Evolutionary conservation across 2,113 vertebrate genomes (phyloP).

Genomic region (Lutjanus erythropterus): DNA sequence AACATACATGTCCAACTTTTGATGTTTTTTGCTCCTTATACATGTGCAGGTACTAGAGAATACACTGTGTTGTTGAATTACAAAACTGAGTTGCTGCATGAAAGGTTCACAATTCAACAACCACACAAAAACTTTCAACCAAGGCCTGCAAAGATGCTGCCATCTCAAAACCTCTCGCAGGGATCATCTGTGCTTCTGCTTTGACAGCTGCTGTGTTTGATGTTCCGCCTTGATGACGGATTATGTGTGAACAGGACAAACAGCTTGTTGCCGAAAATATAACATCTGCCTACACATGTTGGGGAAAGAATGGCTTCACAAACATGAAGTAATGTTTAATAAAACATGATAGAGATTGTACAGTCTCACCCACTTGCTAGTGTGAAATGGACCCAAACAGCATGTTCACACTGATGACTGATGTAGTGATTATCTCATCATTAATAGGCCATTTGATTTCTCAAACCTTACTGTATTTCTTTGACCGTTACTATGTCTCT

Average conservation of each 20-base stretch:
- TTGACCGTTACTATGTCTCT: not conserved
- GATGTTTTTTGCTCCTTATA: not conserved
- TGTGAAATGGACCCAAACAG: not conserved
- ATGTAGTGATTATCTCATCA: slow-evolving; percentile 20
- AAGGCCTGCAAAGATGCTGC: too few relatives aligned
- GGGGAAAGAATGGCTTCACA: slow-evolving; percentile 14
- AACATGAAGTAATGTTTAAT: slow-evolving; percentile 14
- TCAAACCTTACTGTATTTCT: slow-evolving; percentile 9
- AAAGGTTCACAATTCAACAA: too few relatives aligned
- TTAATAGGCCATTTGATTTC: slow-evolving; percentile 11
- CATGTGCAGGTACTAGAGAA: not conserved
- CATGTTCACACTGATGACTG: slow-evolving; percentile 11
- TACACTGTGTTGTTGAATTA: too few relatives aligned
- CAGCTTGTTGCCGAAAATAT: slow-evolving; percentile 12
- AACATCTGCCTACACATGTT: slow-evolving; percentile 28
- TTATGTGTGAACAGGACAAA: slow-evolving; percentile 46
- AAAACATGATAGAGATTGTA: slow-evolving; percentile 11
- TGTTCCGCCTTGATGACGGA: slow-evolving; percentile 20
- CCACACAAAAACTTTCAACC: too few relatives aligned
- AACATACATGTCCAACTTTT: not conserved
- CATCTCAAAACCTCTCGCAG: too few relatives aligned
- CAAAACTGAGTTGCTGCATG: too few relatives aligned
- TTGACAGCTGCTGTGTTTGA: slow-evolving; percentile 35
- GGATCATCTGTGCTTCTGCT: slow-evolving; percentile 12
- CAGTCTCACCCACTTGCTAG: not conserved